Evolutionary conservation across 2,113 vertebrate genomes (phyloP), one percentile per base, ranked within the genome.

Genomic region (Rutilus rutilus): DNA sequence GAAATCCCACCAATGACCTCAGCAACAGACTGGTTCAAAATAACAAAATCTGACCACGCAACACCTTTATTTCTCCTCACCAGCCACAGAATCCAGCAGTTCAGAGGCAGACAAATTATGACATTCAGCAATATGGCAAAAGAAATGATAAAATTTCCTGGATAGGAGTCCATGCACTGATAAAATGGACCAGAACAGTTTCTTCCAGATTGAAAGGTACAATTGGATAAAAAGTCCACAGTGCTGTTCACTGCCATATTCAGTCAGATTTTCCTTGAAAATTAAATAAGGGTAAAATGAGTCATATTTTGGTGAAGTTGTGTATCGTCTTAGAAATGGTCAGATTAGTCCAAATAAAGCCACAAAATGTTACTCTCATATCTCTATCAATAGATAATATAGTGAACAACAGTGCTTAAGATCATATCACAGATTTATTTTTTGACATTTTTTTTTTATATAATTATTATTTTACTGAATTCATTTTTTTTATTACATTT

Each of bases 81-180:
- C 23, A 71, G 36, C 76, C 33, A 86, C 25, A 86, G 65, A 86
- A 30, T 27, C 50, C 84, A 80, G 25, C 42, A 23, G 64, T 81
- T 81, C 50, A 86, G 4, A 14, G 73, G 73, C 12, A 75, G 73
- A 47, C 50, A 33, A 33, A 33, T 33, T 2, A 33, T 33, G 36
- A 42, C 1, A 14, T 62, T 79, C 36, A 79, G 1, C 7, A 62
- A 1, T 15, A 42, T 1, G 7, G 1, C 1, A 1, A 36, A n/a
- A 1, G 11, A 3, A n/a, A 6, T 45, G 12, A 62, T 4, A 45
- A 62, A 0, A 36, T 62, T 79, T 79, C 54, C 54, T 5, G 78
- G 78, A 79, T 15, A 79, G 11, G 57, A 79, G 36, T 79, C 57
- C 19, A 64, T 64, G 78, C 78, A 80, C 6, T 80, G 36, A 45